Percentiles rank a stretch among this genome's conserved stretches.
These are phyloP conservation scores for Anolis carolinensis DNA, from an alignment of 2,113 vertebrate species.

Conservation along the genomic window DNA sequence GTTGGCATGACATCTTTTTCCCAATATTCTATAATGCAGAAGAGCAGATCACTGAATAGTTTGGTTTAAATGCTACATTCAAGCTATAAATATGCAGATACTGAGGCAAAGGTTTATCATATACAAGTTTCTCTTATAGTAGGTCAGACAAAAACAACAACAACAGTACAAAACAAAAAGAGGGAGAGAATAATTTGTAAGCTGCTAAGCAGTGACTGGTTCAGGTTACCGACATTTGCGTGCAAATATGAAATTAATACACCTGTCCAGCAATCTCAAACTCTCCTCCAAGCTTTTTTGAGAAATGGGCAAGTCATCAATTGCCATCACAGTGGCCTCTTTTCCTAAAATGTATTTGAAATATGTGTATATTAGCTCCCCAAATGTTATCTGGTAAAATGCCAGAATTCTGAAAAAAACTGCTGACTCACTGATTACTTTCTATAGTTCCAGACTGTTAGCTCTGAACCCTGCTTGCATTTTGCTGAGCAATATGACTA, in stretches of 20 bases:
- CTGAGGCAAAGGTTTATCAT: not conserved
- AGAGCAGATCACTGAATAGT: constrained; percentile 43
- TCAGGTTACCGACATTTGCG: not conserved
- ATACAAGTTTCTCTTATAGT: not conserved
- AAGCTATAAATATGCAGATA: not conserved
- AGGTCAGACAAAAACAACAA: not conserved
- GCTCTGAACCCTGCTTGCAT: not conserved
- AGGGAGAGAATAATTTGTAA: not conserved
- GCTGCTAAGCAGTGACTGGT: not conserved
- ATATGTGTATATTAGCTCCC: not conserved
- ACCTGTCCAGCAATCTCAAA: not conserved
- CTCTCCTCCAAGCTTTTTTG: not conserved
- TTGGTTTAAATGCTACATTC: not conserved
- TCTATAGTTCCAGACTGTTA: not conserved
- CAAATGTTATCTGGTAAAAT: not conserved
- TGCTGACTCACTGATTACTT: not conserved
- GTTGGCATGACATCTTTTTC: constrained; percentile 97
- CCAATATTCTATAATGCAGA: constrained; percentile 90
- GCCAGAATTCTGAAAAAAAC: not conserved
- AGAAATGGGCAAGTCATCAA: not conserved
- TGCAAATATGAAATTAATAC: not conserved
- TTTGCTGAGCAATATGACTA: not conserved
- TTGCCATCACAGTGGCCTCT: not conserved
- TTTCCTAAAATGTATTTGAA: not conserved
- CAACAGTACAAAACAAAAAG: not conserved